These are phyloP conservation scores for Magallana ariakensis DNA, from an alignment of 1,140 invertebrate species.

Conservation along the genomic window DNA sequence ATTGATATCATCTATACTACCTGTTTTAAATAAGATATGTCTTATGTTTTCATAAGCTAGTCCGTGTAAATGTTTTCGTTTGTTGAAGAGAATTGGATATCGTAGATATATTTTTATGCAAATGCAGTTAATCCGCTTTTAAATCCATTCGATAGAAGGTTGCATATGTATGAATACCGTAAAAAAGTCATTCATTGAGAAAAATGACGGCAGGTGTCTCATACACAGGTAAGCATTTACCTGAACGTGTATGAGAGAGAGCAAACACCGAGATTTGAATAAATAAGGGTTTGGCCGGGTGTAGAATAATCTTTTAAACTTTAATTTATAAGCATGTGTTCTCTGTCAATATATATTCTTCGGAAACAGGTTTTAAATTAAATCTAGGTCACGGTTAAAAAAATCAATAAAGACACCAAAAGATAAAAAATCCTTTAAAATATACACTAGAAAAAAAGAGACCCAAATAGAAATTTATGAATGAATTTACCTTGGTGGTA, in stretches of 20 bases:
- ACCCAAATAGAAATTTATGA: constrained; percentile 26
- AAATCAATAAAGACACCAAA: constrained; percentile 25
- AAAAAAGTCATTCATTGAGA: constrained; percentile 36
- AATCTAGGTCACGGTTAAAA: constrained; percentile 12
- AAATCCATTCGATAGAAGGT: neutral
- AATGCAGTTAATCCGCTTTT: constrained; percentile 7
- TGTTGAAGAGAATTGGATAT: too few relatives aligned
- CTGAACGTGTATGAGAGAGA: neutral
- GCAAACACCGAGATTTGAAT: constrained; percentile 24
- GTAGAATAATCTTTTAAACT: constrained; percentile 36
- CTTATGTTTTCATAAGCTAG: too few relatives aligned
- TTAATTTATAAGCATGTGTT: constrained; percentile 25
- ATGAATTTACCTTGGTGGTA: constrained; percentile 12
- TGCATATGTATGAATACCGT: neutral
- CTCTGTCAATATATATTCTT: constrained; percentile 27
- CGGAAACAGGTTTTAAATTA: constrained; percentile 26
- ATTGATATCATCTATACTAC: too few relatives aligned
- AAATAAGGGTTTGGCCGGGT: constrained; percentile 17
- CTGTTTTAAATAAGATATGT: too few relatives aligned
- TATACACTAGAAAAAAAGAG: neutral
- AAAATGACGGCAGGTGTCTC: neutral
- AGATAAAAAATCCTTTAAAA: neutral
- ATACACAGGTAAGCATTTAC: neutral
- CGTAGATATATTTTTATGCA: neutral
- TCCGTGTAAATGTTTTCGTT: too few relatives aligned